Base-by-base conservation (phyloP, 1,140 invertebrate genomes). In the Ostrea denselamellosa region DNA sequence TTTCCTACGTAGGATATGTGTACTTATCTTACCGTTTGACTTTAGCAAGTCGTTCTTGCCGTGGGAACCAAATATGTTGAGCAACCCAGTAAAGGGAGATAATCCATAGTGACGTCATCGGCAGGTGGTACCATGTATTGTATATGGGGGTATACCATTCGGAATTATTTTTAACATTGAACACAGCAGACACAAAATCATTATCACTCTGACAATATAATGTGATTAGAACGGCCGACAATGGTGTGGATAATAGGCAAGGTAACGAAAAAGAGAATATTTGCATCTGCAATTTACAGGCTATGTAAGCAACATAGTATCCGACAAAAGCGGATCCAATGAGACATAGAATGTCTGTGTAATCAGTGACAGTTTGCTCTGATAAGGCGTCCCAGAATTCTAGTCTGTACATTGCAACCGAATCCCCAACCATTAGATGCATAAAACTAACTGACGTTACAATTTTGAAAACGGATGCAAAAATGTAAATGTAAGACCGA, bases 81-180 rank as follows among this genome's bases (percentile, higher is more conserved):
- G 98, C 98, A n/a, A 99, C 97, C 98, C 98, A 99, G 0, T 98
- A 98, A 94, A 99, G 98, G 0, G 98, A 98, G 2, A 99, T 94
- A 28, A 81, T 89, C 22, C 99, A 95, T 4, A 85, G n/a, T 8
- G 86, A n/a, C 0, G 87, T 86, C 5, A 87, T 22, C 17, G 88
- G 22, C 44, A 83, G 17, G 65, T 91, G 86, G 58, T 85, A 87
- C 86, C 86, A 89, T 34, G 44, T 9, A 17, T 17, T 71, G 9
- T 22, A n/a, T 19, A 77, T 25, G 2, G 14, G n/a, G n/a, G 62
- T 19, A 62, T 52, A 2, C n/a, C 44, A 83, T 12, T n/a, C 8
- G 8, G 44, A 51, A 19, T 28, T 25, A 2, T 5, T 28, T 22
- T 77, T 25, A 77, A 77, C 34, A 34, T 34, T 28, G 12, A 85